Conservation (phyloP, 2,113 vertebrate genomes). For the Bothrops jararaca region DNA sequence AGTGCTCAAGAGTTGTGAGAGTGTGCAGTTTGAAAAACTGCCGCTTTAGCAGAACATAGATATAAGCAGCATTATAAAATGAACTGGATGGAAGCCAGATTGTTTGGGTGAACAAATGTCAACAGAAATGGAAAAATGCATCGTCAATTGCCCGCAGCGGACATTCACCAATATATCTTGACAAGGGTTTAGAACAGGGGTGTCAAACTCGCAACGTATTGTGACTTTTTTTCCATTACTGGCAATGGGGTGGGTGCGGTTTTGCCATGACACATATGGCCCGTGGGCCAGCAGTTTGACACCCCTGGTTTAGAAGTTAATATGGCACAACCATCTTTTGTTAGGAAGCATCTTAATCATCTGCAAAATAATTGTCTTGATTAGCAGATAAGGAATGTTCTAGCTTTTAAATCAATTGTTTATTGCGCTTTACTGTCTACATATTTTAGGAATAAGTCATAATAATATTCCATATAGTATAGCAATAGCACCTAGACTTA, state of each 20-base stretch:
- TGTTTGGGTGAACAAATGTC: slow-evolving; percentile 2
- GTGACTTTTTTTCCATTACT: too few species aligned
- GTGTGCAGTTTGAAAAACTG: slow-evolving; percentile 62
- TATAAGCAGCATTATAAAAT: slow-evolving; percentile 62
- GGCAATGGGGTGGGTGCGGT: too few species aligned
- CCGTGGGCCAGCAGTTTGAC: too few species aligned
- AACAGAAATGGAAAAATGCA: slow-evolving; percentile 54
- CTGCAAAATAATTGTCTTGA: slow-evolving; percentile 31
- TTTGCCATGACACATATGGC: too few species aligned
- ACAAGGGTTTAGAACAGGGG: slow-evolving; percentile 46
- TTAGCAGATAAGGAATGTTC: slow-evolving; percentile 36
- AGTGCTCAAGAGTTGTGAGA: slow-evolving; percentile 53
- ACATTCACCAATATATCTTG: slow-evolving; percentile 47
- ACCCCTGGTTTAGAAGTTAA: slow-evolving; percentile 50
- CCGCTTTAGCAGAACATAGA: slow-evolving; percentile 59
- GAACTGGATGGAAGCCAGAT: slow-evolving; percentile 56
- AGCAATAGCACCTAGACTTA: neutral
- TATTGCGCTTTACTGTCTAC: neutral
- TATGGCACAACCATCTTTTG: slow-evolving; percentile 52
- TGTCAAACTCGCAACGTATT: too few species aligned
- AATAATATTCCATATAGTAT: neutral
- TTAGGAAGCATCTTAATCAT: slow-evolving; percentile 49
- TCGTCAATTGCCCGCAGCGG: slow-evolving; percentile 32
- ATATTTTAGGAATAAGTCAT: slow-evolving; percentile 12
- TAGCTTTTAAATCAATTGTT: slow-evolving; percentile 16